Evolutionary conservation across 92 coral and sea anemone genomes (phyloP).

Genomic region (Palythoa caribaeorum): DNA sequence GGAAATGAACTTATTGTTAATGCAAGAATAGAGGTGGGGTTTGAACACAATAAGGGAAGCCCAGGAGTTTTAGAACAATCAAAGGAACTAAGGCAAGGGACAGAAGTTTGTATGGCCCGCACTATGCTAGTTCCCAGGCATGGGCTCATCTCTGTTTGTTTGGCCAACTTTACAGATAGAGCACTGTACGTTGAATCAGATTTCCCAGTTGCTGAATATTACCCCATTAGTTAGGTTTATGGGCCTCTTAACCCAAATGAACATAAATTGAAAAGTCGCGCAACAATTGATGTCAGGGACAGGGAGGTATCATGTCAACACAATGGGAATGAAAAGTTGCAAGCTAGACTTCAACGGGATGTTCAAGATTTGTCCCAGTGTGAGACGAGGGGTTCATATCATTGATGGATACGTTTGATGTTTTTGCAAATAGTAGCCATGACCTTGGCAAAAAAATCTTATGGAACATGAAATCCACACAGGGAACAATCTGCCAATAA

Average conservation of each 20-base stretch:
- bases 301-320: constrained; percentile 10
- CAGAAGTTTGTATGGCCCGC: neutral
- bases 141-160: neutral
- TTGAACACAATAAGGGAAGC: neutral
- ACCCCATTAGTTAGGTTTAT: neutral
- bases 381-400: constrained; percentile 13
- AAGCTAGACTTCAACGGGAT: constrained; percentile 4
- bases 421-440: constrained; percentile 44
- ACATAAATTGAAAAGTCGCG: neutral
- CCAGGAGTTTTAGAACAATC: neutral
- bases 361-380: constrained; percentile 9
- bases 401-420: constrained; percentile 35
- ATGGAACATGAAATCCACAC: constrained; percentile 45
- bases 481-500: constrained; percentile 32
- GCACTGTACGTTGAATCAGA: neutral
- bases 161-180: neutral
- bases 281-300: constrained; percentile 6
- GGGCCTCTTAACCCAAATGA: neutral
- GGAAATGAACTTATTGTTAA: neutral
- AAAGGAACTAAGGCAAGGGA: neutral
- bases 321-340: constrained; percentile 10
- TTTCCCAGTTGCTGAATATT: neutral
- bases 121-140: neutral
- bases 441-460: constrained; percentile 43
- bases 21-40: neutral